Base-by-base conservation (phyloP, 2,113 vertebrate species). In the Collichthys lucidus region DNA sequence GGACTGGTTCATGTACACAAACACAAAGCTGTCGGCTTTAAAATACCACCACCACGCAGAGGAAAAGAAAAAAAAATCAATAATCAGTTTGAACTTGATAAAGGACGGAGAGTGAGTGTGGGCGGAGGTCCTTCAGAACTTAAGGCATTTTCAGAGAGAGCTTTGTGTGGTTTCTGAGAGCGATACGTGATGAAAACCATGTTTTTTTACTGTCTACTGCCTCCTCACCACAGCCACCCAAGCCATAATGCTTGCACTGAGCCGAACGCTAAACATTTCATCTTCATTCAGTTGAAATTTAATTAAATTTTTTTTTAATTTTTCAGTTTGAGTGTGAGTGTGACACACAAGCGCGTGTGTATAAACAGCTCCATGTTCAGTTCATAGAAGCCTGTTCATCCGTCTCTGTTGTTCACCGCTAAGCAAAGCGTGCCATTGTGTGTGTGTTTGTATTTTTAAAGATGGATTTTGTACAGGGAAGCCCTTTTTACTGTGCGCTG, bases 401-500 rank as follows among this genome's bases (percentile, higher is more conserved):
- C 4, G 11, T 86, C 84, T 47, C 65, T 42, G 74, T 83, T 60
- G 40, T 85, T 85, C 87, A 88, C 77, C 31, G 86, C 88, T 74
- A 66, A 88, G 87, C 78, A 75, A 83, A 61, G 73, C 40, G 87
- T 89, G 88, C 87, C 89, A 88, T 87, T 35, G 80, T 90, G n/a
- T 52, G 84, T 91, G 31, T 71, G 76, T 89, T 88, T 92, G 89
- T 90, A 86, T 95, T 94, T 94, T 93, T 92, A 68, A 74, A 83
- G 26, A 86, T 89, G 86, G 86, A 90, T 95, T 95, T 95, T 95
- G 94, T 94, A 94, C 89, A 92, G 85, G 82, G 66, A 82, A 88
- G 76, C 44, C 79, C 84, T 92, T 92, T 93, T 87, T 89, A 90
- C 86, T n/a, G 65, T 79, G 88, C 70, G 82, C 81, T 79, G 83